Base-by-base conservation (phyloP, 2,113 vertebrate species). In the Xenopus laevis region DNA sequence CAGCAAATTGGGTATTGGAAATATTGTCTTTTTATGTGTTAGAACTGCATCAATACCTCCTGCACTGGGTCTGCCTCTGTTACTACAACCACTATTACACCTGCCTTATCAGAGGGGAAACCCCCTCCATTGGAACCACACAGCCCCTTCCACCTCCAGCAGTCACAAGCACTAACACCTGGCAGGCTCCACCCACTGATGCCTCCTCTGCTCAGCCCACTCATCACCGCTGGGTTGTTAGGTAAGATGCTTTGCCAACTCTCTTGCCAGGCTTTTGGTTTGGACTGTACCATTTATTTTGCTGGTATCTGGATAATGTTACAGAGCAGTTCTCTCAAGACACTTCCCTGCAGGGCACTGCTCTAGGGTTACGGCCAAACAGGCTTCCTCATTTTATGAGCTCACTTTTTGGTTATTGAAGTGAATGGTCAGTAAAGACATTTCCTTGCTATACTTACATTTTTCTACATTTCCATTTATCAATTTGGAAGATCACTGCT, bases 211-310 rank as follows among this genome's bases (percentile, higher is more conserved):
- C 86, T 93, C 78, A 91, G 86, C 78, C 89, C 90, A 73, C 82
- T 94, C 86, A 89, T 94, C 73, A 89, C 92, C 67, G 82, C 91
- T 79, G 83, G 87, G 40, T 81, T 94, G 63, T 86, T 95, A 86
- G 91, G 92, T 94, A 85, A 88, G 87, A 80, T 40, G 52, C 47
- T 58, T 21, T 55, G 17, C 17, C 47, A n/a, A 9, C 17, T n/a
- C 0, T 0, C 10, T 10, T 20, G 4, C 10, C 13, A 0, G 15
- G 53, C 17, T 9, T 50, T 9, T 50, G 47, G 12, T 10, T 50
- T 50, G 11, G 5, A 50, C 33, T 40, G 4, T 50, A 50, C 4
- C 15, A 50, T 50, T 50, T 50, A 50, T 50, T 50, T 50, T 58
- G 3, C 17, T 20, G 55, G 18, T 58, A 58, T 17, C 55, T 58